Conservation (phyloP, 2,797 vertebrate genomes). For the Takifugu ocellatus region DNA sequence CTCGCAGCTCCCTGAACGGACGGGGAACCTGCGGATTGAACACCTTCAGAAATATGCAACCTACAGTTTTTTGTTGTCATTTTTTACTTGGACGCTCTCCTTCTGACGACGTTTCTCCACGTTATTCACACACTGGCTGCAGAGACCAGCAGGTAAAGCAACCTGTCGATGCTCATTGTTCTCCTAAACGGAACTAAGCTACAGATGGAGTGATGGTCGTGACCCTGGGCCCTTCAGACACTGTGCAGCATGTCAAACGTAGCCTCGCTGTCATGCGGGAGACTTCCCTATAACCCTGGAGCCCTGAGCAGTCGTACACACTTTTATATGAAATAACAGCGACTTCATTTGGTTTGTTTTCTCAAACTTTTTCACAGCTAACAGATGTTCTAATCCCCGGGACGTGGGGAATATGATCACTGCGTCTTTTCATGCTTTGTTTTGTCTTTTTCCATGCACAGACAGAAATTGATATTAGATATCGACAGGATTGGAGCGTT, state of each 20-base stretch:
- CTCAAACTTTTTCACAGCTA: no score
- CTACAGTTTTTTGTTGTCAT: slow-evolving; percentile 26
- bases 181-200: slow-evolving; percentile 34
- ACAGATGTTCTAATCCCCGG: no score
- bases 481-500: no score
- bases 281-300: slow-evolving; percentile 1
- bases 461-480: no score
- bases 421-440: no score
- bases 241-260: slow-evolving; percentile 32
- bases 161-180: not conserved
- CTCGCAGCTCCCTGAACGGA: no score
- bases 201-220: slow-evolving; percentile 12
- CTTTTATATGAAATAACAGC: no score
- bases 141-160: slow-evolving; percentile 28
- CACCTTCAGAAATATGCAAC: slow-evolving; percentile 22
- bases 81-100: slow-evolving; percentile 63
- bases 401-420: no score
- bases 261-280: slow-evolving; percentile 32
- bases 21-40: no score
- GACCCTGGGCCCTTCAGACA: not conserved
- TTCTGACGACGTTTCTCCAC: slow-evolving; percentile 38
- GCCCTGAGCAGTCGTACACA: no score
- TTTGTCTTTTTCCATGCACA: no score
- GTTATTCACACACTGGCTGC: slow-evolving; percentile 56
- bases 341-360: no score